These are phyloP conservation scores for Emydoidea blandingii DNA, from an alignment of 2,797 vertebrate genomes.

Conservation along the genomic window DNA sequence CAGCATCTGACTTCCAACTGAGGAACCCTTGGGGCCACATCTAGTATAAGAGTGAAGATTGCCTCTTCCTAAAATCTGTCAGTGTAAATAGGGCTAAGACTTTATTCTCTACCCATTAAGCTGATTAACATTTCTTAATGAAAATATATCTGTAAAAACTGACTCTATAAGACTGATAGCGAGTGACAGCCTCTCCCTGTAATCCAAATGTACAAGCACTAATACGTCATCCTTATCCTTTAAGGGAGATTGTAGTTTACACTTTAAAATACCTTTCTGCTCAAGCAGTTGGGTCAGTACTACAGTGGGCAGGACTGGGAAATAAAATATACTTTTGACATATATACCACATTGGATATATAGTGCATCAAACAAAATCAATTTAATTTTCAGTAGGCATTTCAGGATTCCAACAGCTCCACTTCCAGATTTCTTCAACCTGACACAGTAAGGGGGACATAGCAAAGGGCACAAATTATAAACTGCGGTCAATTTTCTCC, in stretches of 20 bases:
- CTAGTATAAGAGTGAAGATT: fast-evolving
- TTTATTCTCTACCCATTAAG: constrained; percentile 7
- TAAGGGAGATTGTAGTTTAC: fast-evolving
- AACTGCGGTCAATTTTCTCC: neutral
- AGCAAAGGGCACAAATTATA: neutral
- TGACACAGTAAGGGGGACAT: neutral
- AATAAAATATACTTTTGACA: neutral
- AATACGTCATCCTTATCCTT: neutral
- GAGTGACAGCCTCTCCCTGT: neutral
- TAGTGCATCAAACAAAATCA: fast-evolving
- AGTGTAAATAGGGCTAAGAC: neutral
- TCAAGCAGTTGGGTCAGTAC: neutral
- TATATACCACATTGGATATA: neutral
- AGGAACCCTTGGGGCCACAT: fast-evolving
- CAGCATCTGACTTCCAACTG: fast-evolving
- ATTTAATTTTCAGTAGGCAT: neutral
- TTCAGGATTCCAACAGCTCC: neutral
- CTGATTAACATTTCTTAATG: constrained; percentile 5
- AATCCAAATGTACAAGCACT: fast-evolving
- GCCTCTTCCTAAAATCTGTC: neutral
- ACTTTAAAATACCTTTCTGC: neutral
- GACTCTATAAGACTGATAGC: neutral
- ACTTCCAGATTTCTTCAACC: neutral
- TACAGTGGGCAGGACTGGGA: fast-evolving
- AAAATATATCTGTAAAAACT: neutral